Evolutionary conservation across 2,888 invertebrate species (phyloP), one percentile per base, ranked within the genome.

Genomic region (Lordiphosa fenestrarum): DNA sequence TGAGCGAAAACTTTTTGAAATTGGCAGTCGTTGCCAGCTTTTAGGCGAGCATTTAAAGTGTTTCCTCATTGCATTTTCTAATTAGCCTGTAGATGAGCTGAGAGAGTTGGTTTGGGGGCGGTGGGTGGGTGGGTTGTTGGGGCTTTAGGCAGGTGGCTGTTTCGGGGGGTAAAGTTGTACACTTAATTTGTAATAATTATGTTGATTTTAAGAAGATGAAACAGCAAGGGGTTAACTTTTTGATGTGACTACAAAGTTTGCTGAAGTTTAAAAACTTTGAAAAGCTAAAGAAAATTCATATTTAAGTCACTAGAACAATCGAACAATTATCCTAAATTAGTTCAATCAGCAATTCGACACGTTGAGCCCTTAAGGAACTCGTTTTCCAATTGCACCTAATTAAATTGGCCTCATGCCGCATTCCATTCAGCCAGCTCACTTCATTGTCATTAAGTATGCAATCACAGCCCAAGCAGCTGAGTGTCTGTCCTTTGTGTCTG

Each of bases 101-200:
- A 49, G 50, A 51, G 46, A 55, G 53, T 35, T 69, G 30, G 9
- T 30, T 25, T 6, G 6, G 25, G 6, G 7, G 25, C n/a, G 7
- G 25, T 6, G 6, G 0, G 6, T 6, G 6, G 2, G 25, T 6
- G 25, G 6, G 25, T 7, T 30, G 10, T 15, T 15, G 15, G 15
- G 15, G 15, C 15, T 15, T 15, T 15, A 15, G 30, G 30, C 3
- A 30, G 3, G 30, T 30, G 9, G 30, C 10, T 30, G 30, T 30
- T 15, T 1, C 2, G 15, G 30, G 30, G 30, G 30, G 4, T 58
- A 55, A 54, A 66, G 54, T 56, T 64, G 67, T 74, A 81, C 48
- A 47, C 40, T 68, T 77, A 77, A 77, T 84, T 77, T 84, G 82
- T 69, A 74, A 77, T 84, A 82, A 77, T 81, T 84, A 77, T 77